These are phyloP conservation scores for Brachypteracias leptosomus DNA, from an alignment of 2,113 vertebrate genomes.

Conservation along the genomic window DNA sequence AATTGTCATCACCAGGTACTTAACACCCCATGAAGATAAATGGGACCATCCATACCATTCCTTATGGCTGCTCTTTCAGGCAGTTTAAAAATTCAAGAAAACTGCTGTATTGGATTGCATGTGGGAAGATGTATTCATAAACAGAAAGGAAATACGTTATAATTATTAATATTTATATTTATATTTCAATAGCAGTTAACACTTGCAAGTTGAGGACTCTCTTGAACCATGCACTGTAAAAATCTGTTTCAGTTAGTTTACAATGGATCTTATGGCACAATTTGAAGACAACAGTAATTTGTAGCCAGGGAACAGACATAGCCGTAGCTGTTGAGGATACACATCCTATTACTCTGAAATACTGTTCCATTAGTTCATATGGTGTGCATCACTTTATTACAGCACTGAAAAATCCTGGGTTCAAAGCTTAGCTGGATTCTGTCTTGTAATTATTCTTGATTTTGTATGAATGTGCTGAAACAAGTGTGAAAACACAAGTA, in stretches of 20 bases:
- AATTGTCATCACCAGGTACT: neutral
- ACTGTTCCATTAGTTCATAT: constrained; percentile 41
- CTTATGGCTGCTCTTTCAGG: neutral
- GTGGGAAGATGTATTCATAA: neutral
- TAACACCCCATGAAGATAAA: neutral
- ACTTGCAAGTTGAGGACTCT: neutral
- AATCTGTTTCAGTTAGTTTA: neutral
- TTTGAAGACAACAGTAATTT: neutral
- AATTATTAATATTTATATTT: neutral
- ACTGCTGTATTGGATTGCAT: neutral
- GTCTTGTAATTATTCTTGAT: neutral
- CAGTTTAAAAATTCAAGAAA: constrained; percentile 8
- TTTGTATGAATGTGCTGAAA: neutral
- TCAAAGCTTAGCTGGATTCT: constrained; percentile 12
- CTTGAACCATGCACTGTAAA: neutral
- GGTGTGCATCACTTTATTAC: neutral
- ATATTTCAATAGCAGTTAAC: neutral
- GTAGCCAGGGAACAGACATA: neutral
- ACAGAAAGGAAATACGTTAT: neutral
- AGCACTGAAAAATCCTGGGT: neutral
- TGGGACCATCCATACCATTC: neutral
- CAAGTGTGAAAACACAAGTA: neutral
- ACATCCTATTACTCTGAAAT: neutral
- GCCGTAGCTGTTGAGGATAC: constrained; percentile 1
- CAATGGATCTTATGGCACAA: neutral